Percentiles rank a stretch among this genome's conserved stretches.
These are phyloP conservation scores for Porites australiensis DNA, from an alignment of 64 coral and sea anemone genomes.

Conservation along the genomic window DNA sequence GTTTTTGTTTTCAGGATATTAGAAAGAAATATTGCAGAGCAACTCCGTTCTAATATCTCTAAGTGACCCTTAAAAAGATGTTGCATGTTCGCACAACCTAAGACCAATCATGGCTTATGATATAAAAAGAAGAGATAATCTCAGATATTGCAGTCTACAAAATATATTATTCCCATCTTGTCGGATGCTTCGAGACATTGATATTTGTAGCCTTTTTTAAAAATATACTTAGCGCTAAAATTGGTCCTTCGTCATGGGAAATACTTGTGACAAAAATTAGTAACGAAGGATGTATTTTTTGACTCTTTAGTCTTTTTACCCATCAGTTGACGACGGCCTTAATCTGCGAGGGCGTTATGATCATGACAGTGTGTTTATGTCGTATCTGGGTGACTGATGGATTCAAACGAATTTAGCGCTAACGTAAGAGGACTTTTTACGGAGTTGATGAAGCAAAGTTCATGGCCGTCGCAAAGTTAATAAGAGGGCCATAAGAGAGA, in stretches of 20 bases:
- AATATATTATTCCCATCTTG: not conserved
- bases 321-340: too few species aligned
- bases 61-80: not conserved
- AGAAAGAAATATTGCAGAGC: not conserved
- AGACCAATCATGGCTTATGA: conserved; percentile 5
- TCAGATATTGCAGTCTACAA: not conserved
- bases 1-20: not conserved
- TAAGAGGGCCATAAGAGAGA: too few species aligned
- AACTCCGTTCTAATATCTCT: not conserved
- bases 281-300: too few species aligned
- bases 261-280: not conserved
- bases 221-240: not conserved
- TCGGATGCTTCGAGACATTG: not conserved
- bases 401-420: too few species aligned
- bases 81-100: not conserved
- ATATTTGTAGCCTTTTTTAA: not conserved
- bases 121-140: not conserved
- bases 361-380: too few species aligned
- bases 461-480: too few species aligned
- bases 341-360: too few species aligned
- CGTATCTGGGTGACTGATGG: too few species aligned
- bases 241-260: not conserved
- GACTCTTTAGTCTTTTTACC: too few species aligned
- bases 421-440: too few species aligned
- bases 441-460: too few species aligned